Evolutionary conservation across 1,140 invertebrate genomes (phyloP), one percentile per base, ranked within the genome.

Genomic region (Bathynomus jamesi): DNA sequence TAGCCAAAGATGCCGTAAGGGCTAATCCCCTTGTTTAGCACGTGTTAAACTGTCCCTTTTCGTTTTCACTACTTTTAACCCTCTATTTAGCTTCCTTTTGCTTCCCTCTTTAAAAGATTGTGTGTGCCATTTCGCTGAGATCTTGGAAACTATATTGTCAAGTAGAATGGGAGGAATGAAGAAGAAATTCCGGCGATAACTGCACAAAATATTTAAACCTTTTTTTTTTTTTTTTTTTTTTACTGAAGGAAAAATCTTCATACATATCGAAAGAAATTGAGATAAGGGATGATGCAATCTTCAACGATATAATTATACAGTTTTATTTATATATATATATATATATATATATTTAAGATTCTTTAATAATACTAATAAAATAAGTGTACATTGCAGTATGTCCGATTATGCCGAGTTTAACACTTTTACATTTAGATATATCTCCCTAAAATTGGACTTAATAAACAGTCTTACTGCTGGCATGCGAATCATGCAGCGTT

Each of bases 251-350:
- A 53, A 68, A 53, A 68, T 40, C 4, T 53, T 28, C 28, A 46
- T 68, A 27, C 61, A 3, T 68, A 68, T 68, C 7, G 24, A 60
- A 27, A 60, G 21, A 68, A 53, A 68, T 60, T 28, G 40, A 68
- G 21, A 60, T 68, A 68, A 27, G 30, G 28, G 28, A 25, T 67
- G 46, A 1, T 67, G 46, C 31, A 40, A 24, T 27, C 10, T 30
- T 67, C 32, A 67, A 24, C 10, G 24, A 24, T n/a, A 7, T 30
- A 40, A 25, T 40, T 67, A 40, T 40, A 67, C 4, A 46, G 24
- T 2, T 30, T 46, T 27, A 21, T 27, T 64, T 17, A 4, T 24
- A 61, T 61, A 61, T 5, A 5, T 61, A 61, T 61, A 61, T 61
- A 61, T 61, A 5, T 61, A 61, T 61, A 61, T 61, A 61, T 61